Evolutionary conservation across 1,140 invertebrate species (phyloP).

Genomic region (Eriosoma lanigerum): DNA sequence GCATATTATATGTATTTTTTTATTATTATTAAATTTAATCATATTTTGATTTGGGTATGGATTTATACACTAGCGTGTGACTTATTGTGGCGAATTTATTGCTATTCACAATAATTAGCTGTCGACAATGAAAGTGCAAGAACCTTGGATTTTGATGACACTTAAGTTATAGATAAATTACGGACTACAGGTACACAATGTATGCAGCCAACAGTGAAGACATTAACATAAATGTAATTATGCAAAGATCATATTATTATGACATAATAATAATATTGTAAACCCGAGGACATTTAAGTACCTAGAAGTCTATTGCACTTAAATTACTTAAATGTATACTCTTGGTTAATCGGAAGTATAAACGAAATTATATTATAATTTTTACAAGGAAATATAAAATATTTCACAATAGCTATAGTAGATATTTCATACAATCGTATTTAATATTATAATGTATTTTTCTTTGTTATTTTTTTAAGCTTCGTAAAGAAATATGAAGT

Average conservation of each 20-base stretch:
- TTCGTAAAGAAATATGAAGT: no score
- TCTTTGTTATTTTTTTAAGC: no score
- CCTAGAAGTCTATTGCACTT: not conserved
- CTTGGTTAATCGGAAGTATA: not conserved
- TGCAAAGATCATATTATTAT: not conserved
- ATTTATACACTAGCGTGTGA: no score
- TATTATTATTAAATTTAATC: no score
- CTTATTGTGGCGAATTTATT: not conserved
- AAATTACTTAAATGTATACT: not conserved
- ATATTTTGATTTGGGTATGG: no score
- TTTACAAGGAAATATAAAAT: no score
- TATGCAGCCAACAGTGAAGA: not conserved
- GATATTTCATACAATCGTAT: no score
- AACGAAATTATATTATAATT: no score
- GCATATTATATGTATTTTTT: no score
- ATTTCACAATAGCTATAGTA: no score
- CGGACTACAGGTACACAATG: not conserved
- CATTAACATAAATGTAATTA: not conserved
- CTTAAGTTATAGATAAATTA: not conserved
- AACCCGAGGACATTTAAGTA: conserved; percentile 7
- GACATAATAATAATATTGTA: not conserved
- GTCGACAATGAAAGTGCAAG: not conserved
- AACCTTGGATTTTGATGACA: conserved; percentile 20
- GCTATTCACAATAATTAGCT: not conserved
- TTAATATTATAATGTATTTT: no score